Base-by-base conservation (phyloP, 35 echinoderm and acorn worm species). In the Diadema setosum region DNA sequence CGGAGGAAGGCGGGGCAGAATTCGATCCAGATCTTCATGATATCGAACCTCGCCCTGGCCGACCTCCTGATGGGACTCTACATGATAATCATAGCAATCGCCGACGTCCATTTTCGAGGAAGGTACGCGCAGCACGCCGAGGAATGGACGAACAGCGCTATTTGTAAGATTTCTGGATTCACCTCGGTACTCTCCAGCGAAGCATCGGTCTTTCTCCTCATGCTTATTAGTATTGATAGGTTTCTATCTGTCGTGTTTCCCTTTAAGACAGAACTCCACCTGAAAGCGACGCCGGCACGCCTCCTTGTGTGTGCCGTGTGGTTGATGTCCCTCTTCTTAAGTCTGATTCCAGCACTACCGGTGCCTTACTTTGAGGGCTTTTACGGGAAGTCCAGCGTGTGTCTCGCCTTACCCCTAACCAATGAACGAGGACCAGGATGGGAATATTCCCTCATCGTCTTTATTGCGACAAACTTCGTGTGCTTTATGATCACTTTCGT, bases 311-410 rank as follows among this genome's bases (percentile, higher is more conserved):
- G 29, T 21, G 34, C 73, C 0, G 39, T 41, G 3, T 78, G 73
- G 73, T 16, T 36, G 12, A 41, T 78, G 18, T 78, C 73, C 14
- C 73, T 78, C 15, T 41, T 78, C 16, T 41, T 78, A 7, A 78
- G 73, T 41, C 9, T 78, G 37, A 78, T 78, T 42, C 73, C 73
- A 42, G 37, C 73, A 3, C 40, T 78, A 16, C 73, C 73, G 29
- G 73, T 78, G 14, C 27, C 29, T 8, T 78, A 78, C 40, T 78
- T 78, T 78, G 34, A 41, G 2, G 73, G 44, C 2, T 78, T 78
- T 36, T 78, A 78, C 23, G 73, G 73, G 7, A 78, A 78, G 73
- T 78, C 73, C 37, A 78, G 73, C 73, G 73, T 78, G 24, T 78
- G 73, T 36, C 21, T 78, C 11, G 73, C 73, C 2, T 41, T 78